phyloP scores from a whole-genome alignment of 2,888 invertebrate genomes.

The Saturnia pavonia region DNA sequence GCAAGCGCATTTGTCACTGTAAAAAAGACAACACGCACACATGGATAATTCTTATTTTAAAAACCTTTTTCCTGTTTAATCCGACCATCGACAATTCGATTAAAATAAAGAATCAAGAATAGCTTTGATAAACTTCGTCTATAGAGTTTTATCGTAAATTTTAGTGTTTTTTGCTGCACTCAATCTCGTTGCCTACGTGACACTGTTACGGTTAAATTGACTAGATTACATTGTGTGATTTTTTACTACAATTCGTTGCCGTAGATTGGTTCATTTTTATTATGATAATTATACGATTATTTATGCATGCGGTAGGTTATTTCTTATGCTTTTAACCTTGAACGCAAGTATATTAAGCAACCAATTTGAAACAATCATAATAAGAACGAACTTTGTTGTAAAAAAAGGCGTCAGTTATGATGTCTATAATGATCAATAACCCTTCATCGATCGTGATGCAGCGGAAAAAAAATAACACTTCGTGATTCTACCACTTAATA shows the following conservation, averaged over 20 bases:
- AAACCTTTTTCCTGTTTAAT: not conserved
- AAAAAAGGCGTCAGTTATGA: constrained; percentile 61
- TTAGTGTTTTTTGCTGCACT: constrained; percentile 34
- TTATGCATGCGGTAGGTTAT: constrained; percentile 67
- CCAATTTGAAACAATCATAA: constrained; percentile 55
- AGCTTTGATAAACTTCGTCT: not conserved
- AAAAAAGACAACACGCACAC: too few species aligned
- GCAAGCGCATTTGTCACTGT: too few species aligned
- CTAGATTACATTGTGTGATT: constrained; percentile 54
- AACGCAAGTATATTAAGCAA: constrained; percentile 40
- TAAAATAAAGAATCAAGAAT: not conserved
- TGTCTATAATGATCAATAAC: constrained; percentile 75
- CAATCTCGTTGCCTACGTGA: constrained; percentile 54
- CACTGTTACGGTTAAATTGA: constrained; percentile 66
- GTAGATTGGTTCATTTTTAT: constrained; percentile 38
- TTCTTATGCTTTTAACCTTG: constrained; percentile 25
- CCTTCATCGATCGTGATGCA: constrained; percentile 71
- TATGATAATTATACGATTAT: constrained; percentile 56
- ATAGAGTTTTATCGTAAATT: constrained; percentile 34
- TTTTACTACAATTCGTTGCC: constrained; percentile 44
- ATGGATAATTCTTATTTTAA: too few species aligned
- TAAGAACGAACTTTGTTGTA: constrained; percentile 51
- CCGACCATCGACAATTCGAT: not conserved
- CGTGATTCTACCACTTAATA: constrained; percentile 80
- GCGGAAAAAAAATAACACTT: constrained; percentile 59